Percentiles rank a stretch among this genome's conserved stretches.
Evolutionary conservation across 37 sponge, comb jelly and placozoan species (phyloP).

Genomic region (Lycopodina hypogea): DNA sequence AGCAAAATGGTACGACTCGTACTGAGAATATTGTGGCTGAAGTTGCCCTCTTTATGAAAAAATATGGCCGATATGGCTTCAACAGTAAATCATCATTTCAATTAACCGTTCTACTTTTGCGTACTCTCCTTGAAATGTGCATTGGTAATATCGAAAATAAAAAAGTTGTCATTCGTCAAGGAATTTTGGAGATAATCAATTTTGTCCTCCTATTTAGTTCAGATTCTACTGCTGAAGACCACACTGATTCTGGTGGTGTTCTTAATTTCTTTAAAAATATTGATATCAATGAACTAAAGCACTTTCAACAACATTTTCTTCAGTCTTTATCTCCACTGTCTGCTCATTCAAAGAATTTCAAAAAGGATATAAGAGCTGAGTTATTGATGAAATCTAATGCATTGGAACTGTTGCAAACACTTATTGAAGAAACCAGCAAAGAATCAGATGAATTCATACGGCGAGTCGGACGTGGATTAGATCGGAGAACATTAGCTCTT

Average conservation of each 20-base stretch:
- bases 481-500: background rate
- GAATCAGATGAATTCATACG: background rate
- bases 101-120: constrained; percentile 45
- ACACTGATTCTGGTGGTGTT: too few relatives aligned
- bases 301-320: too few relatives aligned
- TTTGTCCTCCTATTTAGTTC: constrained; percentile 16
- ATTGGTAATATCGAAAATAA: constrained; percentile 67
- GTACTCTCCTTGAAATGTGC: constrained; percentile 59
- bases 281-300: too few relatives aligned
- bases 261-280: too few relatives aligned
- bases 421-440: background rate
- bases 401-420: background rate
- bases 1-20: constrained; percentile 53
- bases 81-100: constrained; percentile 45
- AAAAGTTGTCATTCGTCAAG: constrained; percentile 36
- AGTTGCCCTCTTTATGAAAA: constrained; percentile 35
- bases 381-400: background rate
- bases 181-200: constrained; percentile 62
- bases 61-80: constrained; percentile 11
- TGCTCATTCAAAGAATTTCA: too few relatives aligned
- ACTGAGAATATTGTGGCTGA: constrained; percentile 61
- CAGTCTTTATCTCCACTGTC: too few relatives aligned
- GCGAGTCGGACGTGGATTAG: background rate
- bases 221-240: too few relatives aligned
- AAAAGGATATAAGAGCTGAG: background rate